Conservation (phyloP, 2,113 vertebrate genomes). For the Menura novaehollandiae region DNA sequence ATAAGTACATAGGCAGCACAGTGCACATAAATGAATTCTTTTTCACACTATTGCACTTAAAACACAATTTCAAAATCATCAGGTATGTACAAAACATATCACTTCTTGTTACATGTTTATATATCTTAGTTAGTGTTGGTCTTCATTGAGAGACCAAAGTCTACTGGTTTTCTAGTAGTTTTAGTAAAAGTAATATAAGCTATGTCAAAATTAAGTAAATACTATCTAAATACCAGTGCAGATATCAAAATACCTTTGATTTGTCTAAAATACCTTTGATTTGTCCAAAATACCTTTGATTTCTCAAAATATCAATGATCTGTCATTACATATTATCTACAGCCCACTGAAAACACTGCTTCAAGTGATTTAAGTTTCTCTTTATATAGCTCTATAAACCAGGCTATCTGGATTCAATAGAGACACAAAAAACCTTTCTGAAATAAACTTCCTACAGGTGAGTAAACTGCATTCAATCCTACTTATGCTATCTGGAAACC, state of each 20-base stretch:
- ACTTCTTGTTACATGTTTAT: not conserved
- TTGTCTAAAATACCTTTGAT: not conserved
- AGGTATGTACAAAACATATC: not conserved
- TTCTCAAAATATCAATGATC: not conserved
- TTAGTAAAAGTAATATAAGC: not conserved
- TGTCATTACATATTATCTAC: not conserved
- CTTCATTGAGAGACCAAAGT: not conserved
- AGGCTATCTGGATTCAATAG: not conserved
- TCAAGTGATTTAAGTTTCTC: not conserved
- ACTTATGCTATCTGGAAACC: not conserved
- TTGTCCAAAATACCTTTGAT: not conserved
- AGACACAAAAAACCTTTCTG: not conserved
- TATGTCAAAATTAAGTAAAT: not conserved
- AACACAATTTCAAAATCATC: not conserved
- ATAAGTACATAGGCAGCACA: not conserved
- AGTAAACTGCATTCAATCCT: not conserved
- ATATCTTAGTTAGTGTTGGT: not conserved
- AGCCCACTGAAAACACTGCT: not conserved
- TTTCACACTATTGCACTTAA: not conserved
- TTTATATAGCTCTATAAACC: not conserved
- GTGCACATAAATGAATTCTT: not conserved
- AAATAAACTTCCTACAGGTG: not conserved
- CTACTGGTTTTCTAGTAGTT: not conserved
- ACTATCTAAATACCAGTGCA: not conserved
- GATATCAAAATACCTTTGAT: not conserved